Conservation (phyloP, 2,797 vertebrate species). For the Cyclura pinguis region DNA sequence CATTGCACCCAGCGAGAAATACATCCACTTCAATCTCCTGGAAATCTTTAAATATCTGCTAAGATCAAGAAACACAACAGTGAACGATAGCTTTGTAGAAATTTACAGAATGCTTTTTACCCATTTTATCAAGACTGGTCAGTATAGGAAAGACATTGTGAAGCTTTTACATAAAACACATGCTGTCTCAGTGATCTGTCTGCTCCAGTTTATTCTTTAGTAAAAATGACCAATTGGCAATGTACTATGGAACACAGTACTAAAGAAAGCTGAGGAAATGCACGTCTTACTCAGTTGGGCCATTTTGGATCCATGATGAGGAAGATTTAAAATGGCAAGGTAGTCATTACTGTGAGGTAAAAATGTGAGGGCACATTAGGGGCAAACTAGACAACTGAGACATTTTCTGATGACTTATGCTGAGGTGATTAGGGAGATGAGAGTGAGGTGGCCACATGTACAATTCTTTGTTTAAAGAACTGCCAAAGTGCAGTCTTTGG, state of each 20-base stretch:
- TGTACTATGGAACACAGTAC: background rate
- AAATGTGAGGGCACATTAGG: background rate
- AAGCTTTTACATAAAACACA: background rate
- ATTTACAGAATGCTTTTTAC: background rate
- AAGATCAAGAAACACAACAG: conserved; percentile 53
- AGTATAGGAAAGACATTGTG: background rate
- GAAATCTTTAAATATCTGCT: conserved; percentile 91
- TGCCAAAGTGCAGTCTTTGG: no score
- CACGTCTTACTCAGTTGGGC: background rate
- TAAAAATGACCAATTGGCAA: background rate
- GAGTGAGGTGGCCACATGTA: no score
- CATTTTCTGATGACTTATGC: background rate
- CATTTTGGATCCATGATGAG: background rate
- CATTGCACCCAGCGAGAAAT: conserved; percentile 85
- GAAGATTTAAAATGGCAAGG: background rate
- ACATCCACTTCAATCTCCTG: conserved; percentile 88
- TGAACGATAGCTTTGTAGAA: background rate
- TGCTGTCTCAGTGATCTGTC: background rate
- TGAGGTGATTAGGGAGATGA: no score
- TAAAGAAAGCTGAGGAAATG: conserved; percentile 1
- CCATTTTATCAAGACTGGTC: background rate
- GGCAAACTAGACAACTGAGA: background rate
- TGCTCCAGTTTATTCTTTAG: background rate
- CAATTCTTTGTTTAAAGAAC: no score
- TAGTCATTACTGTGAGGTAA: background rate